Conservation (phyloP, 2,113 vertebrate species). For the Melanerpes formicivorus region DNA sequence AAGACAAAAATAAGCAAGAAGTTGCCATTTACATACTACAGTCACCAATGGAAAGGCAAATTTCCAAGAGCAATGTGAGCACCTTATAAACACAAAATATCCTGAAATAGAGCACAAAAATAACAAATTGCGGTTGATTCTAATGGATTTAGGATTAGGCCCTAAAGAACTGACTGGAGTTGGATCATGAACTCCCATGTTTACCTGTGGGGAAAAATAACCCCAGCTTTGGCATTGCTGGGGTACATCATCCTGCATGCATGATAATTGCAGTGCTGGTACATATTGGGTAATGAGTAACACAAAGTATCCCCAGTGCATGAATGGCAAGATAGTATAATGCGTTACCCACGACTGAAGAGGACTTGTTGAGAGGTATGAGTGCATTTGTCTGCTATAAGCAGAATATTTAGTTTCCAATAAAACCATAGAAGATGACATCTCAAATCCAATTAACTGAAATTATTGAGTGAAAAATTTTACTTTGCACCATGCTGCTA, state of each 20-base stretch:
- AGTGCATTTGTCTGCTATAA: background rate
- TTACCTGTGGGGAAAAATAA: background rate
- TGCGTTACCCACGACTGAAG: background rate
- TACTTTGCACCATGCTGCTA: background rate
- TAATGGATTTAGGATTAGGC: background rate
- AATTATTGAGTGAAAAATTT: background rate
- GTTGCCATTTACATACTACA: background rate
- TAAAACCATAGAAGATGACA: background rate
- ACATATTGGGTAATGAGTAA: accelerated
- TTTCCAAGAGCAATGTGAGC: background rate
- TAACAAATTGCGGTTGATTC: background rate
- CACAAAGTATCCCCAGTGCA: background rate
- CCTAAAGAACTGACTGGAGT: background rate
- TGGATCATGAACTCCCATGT: accelerated
- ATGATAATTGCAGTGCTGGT: background rate
- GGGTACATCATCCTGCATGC: background rate
- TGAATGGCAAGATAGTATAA: background rate
- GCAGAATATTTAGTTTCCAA: background rate
- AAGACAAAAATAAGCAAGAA: background rate
- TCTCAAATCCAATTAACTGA: background rate
- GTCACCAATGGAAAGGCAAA: background rate
- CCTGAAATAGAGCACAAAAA: background rate
- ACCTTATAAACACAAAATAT: background rate
- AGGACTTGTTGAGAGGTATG: background rate
- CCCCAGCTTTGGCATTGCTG: background rate